These are phyloP conservation scores for Andricus quercusramuli DNA, from an alignment of 2,888 invertebrate genomes.

Conservation along the genomic window DNA sequence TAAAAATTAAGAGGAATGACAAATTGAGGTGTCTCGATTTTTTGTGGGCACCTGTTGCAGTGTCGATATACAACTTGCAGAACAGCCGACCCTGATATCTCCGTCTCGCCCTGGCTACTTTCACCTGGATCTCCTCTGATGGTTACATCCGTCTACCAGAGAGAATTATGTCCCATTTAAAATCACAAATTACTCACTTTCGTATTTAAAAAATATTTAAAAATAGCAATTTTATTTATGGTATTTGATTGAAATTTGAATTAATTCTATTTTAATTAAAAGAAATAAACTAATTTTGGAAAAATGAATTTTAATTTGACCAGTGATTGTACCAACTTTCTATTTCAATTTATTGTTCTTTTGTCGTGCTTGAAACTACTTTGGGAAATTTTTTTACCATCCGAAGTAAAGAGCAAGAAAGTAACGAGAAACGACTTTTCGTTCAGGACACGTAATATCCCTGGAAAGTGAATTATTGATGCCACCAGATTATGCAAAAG, in stretches of 20 bases:
- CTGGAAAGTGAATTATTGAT: slow-evolving; percentile 8
- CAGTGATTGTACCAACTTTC: neutral
- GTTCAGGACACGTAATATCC: slow-evolving; percentile 3
- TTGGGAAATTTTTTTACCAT: neutral
- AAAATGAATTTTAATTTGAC: neutral
- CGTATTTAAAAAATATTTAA: neutral
- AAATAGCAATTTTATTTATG: neutral
- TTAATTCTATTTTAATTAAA: too few species aligned
- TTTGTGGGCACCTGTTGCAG: slow-evolving; percentile 56
- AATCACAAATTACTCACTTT: slow-evolving; percentile 58
- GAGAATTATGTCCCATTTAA: slow-evolving; percentile 71
- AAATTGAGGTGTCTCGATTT: slow-evolving; percentile 9
- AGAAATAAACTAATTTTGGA: neutral
- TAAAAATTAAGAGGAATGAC: neutral
- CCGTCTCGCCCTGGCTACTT: slow-evolving; percentile 67
- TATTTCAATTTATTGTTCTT: neutral
- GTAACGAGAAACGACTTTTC: neutral
- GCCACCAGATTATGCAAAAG: slow-evolving; percentile 6
- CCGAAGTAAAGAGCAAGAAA: neutral
- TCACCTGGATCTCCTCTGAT: slow-evolving; percentile 59
- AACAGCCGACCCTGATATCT: slow-evolving; percentile 58
- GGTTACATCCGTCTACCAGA: slow-evolving; percentile 72
- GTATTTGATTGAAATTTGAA: neutral
- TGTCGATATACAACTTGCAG: slow-evolving; percentile 47
- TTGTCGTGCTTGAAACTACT: neutral